phyloP scores from a whole-genome alignment of 2,888 invertebrate genomes.

The Apomyelois bistriatella region DNA sequence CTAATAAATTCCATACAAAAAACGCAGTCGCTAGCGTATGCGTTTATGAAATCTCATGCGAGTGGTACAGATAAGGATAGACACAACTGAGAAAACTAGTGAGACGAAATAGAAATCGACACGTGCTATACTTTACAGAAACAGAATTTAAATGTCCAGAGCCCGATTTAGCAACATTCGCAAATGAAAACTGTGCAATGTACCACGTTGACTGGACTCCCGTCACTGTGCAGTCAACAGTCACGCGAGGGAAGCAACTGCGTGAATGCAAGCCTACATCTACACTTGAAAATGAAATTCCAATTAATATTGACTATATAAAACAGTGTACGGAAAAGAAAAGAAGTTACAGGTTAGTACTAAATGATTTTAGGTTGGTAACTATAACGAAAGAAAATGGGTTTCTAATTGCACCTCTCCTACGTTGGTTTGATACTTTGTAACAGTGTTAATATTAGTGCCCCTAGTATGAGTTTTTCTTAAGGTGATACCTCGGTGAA shows the following conservation, averaged over 20 bases:
- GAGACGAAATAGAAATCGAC: neutral
- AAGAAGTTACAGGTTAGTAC: neutral
- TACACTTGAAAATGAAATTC: slow-evolving; percentile 21
- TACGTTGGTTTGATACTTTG: too few species aligned
- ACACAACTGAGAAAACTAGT: too few species aligned
- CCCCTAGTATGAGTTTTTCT: too few species aligned
- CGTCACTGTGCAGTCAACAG: slow-evolving; percentile 29
- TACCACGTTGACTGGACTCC: slow-evolving; percentile 26
- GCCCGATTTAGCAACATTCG: neutral
- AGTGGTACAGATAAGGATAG: too few species aligned
- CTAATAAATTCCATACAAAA: too few species aligned
- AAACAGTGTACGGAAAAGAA: slow-evolving; percentile 3
- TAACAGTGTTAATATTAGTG: too few species aligned
- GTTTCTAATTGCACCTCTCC: too few species aligned
- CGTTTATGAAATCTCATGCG: too few species aligned
- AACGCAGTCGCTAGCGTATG: too few species aligned
- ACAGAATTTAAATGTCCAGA: neutral
- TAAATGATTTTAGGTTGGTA: too few species aligned
- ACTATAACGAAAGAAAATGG: too few species aligned
- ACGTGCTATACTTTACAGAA: neutral
- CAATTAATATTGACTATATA: slow-evolving; percentile 23
- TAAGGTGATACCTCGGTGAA: too few species aligned
- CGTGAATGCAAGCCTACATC: slow-evolving; percentile 23
- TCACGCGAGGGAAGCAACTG: slow-evolving; percentile 35
- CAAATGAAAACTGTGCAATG: slow-evolving; percentile 22